These are phyloP conservation scores for Micrastur ruficollis DNA, from an alignment of 2,797 vertebrate species.

Conservation along the genomic window DNA sequence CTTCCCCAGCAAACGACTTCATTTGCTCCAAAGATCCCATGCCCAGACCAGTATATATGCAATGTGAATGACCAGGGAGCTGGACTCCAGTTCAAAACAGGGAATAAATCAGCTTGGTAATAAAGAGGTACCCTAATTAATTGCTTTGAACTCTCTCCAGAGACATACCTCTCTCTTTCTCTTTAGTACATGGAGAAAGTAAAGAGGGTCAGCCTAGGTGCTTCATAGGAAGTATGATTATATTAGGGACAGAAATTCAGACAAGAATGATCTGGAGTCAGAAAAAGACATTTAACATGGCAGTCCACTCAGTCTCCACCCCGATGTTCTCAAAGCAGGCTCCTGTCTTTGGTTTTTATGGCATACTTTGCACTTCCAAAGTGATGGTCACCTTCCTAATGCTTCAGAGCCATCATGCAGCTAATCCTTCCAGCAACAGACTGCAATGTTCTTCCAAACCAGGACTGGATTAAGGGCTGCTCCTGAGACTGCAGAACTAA, in stretches of 20 bases:
- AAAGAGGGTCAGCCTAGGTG: neutral
- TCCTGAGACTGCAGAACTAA: neutral
- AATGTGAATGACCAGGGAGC: neutral
- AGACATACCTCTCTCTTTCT: neutral
- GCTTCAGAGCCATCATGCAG: neutral
- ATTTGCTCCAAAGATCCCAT: neutral
- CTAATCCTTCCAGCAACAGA: neutral
- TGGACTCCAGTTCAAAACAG: neutral
- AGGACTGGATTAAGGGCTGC: neutral
- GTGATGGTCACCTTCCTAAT: neutral
- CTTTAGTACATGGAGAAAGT: neutral
- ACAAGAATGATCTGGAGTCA: neutral
- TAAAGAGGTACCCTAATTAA: neutral
- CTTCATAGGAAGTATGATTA: neutral
- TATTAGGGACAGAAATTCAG: neutral
- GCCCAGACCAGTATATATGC: neutral
- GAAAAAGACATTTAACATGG: neutral
- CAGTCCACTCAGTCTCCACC: neutral
- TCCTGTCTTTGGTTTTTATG: neutral
- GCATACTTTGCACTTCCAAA: neutral
- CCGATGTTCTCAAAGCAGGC: neutral
- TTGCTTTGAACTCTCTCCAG: neutral
- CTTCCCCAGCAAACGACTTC: neutral
- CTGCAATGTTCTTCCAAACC: neutral
- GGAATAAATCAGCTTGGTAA: neutral